Percentiles rank a stretch among this genome's conserved stretches.
phyloP scores from a whole-genome alignment of 1,140 invertebrate species.

The Pemphigus obesinymphae region DNA sequence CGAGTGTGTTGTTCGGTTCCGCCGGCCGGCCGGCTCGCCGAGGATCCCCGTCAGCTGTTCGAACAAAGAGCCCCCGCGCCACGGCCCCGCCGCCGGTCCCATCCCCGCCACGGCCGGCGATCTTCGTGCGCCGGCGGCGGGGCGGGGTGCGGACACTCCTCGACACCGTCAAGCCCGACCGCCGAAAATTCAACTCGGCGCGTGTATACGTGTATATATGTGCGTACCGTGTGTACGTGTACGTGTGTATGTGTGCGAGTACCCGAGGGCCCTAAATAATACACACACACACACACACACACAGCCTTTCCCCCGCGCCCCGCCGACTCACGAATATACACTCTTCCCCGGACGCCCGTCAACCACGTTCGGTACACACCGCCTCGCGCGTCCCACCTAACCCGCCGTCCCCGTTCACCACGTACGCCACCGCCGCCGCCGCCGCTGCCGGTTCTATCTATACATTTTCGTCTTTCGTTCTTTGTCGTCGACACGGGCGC shows the following conservation, averaged over 20 bases:
- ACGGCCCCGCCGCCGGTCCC: conserved; percentile 46
- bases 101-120: not conserved
- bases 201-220: too few relatives aligned
- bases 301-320: not conserved
- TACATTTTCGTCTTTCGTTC: not conserved
- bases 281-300: conserved; percentile 15
- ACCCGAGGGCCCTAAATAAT: conserved; percentile 42
- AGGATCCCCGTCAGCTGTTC: conserved; percentile 14
- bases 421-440: not conserved
- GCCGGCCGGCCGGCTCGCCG: conserved; percentile 12
- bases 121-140: not conserved
- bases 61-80: conserved; percentile 34
- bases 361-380: not conserved
- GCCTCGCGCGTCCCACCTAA: not conserved
- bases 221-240: too few relatives aligned
- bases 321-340: not conserved
- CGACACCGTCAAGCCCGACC: not conserved
- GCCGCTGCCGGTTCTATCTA: not conserved
- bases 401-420: too few relatives aligned
- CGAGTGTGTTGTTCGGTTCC: not conserved
- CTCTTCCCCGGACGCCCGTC: not conserved
- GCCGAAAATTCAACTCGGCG: not conserved
- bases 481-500: not conserved
- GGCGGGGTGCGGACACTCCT: not conserved
- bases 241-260: too few relatives aligned